Base-by-base conservation (phyloP, 2,113 vertebrate species). In the Hymenochirus boettgeri region DNA sequence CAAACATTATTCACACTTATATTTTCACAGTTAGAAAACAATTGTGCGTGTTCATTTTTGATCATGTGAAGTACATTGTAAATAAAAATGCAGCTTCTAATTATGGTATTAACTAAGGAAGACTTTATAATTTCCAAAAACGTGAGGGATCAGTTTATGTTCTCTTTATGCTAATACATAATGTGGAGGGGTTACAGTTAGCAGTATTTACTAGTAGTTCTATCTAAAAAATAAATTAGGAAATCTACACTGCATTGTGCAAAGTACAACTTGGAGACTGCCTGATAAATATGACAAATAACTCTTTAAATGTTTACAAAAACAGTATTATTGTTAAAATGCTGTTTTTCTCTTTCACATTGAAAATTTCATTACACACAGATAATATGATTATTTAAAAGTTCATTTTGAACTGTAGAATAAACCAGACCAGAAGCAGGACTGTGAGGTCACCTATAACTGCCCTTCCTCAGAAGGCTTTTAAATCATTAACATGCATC, bases 381-480 rank as follows among this genome's bases (percentile, higher is more conserved):
- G 72, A 75, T 63, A 62, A 61, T 66, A 83, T 78, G 76, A 74
- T 62, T 76, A 79, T 27, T 65, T 65, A 69, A 80, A 75, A 57
- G 61, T 79, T 82, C 70, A 69, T 25, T 75, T 71, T 64, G 79
- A 75, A 79, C 64, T 75, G 70, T 76, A 77, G 73, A 79, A 71
- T 77, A 78, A 81, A 82, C 77, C 77, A 82, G 82, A 77, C 82
- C 77, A 86, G 78, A 84, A 86, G 80, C 82, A 85, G 81, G 80
- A 80, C 78, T 82, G 71, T 76, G 80, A 82, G 78, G 80, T 82
- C 78, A 80, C 72, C 78, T 73, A 79, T 74, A 72, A 69, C 78
- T 78, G 73, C 69, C 84, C 72, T 79, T 77, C 57, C 69, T 71
- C 79, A 79, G 79, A 79, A 85, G 72, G 74, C 74, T 76, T 81